Evolutionary conservation across 2,888 invertebrate species (phyloP), one percentile per base, ranked within the genome.

Genomic region (Alloplasta piceator): DNA sequence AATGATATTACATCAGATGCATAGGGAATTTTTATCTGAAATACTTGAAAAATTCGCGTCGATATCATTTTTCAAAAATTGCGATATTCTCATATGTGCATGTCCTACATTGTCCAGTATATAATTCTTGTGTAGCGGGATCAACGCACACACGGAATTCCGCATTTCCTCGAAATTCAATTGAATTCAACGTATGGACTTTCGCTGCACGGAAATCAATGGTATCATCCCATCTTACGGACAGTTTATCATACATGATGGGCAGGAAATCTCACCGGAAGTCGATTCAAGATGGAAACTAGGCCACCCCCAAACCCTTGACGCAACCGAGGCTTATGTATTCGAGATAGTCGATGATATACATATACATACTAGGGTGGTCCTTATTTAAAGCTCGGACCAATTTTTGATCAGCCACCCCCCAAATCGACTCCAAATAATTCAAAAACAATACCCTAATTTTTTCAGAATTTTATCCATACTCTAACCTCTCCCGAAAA

Each of bases 201-300:
- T 56, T 56, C 52, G 52, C 39, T 55, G 36, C 16, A 48, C 61
- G 56, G 41, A 60, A 58, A 72, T 73, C 48, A 63, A 67, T 48
- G 38, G 56, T 76, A 68, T 73, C 56, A 26, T 41, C 56, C 55
- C 50, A 68, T 68, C 52, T 68, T 68, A 16, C 56, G 36, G 63
- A 68, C 68, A 26, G 72, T 80, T 68, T 80, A 67, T 68, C 72
- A 72, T 77, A 72, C 63, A 43, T 48, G 38, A 43, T 38, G 7
- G 38, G 43, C 50, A 43, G 4, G 10, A 43, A 66, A 78, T 38
- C 63, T 73, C 70, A 63, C 68, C 68, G 72, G 64, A 80, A 73
- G 77, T 76, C 63, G 7, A 63, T 64, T 58, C 46, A 26, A 58
- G 58, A 74, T 63, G 38, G 73, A 77, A 80, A 80, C 72, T 72